phyloP scores from a whole-genome alignment of 2,888 invertebrate species.

The Dromius quadrimaculatus region DNA sequence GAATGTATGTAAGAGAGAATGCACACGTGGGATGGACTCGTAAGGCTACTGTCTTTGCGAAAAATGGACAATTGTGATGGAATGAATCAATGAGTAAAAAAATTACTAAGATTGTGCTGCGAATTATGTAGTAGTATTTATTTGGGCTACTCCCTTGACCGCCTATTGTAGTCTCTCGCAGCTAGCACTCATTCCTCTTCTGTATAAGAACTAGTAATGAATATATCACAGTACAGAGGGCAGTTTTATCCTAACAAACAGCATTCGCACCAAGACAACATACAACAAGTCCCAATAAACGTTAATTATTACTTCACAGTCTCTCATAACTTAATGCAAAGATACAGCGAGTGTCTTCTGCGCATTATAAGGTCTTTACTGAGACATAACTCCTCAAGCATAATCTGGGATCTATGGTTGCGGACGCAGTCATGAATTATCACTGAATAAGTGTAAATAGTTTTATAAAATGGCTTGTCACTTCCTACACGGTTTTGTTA shows the following conservation, averaged over 20 bases:
- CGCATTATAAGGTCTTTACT: constrained; percentile 35
- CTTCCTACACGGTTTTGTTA: constrained; percentile 34
- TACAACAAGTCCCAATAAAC: constrained; percentile 38
- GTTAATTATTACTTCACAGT: constrained; percentile 21
- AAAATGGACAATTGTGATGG: no score
- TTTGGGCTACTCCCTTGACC: no score
- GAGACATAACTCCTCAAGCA: constrained; percentile 30
- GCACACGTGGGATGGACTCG: no score
- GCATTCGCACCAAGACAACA: constrained; percentile 22
- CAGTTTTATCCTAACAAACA: constrained; percentile 15
- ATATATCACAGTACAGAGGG: constrained; percentile 27
- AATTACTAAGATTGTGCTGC: no score
- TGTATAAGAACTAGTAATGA: constrained; percentile 32
- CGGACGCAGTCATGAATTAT: constrained; percentile 40
- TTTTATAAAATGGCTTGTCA: constrained; percentile 44
- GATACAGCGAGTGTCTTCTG: constrained; percentile 27
- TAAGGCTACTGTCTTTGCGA: no score
- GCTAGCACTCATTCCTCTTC: no score
- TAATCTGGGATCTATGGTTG: constrained; percentile 38
- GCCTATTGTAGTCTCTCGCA: no score
- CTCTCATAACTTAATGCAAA: constrained; percentile 40
- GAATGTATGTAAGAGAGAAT: no score
- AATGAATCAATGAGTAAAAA: no score
- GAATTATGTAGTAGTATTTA: no score
- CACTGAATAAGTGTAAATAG: constrained; percentile 42